Evolutionary conservation across 2,113 vertebrate species (phyloP).

Genomic region (Tychaedon coryphoeus): DNA sequence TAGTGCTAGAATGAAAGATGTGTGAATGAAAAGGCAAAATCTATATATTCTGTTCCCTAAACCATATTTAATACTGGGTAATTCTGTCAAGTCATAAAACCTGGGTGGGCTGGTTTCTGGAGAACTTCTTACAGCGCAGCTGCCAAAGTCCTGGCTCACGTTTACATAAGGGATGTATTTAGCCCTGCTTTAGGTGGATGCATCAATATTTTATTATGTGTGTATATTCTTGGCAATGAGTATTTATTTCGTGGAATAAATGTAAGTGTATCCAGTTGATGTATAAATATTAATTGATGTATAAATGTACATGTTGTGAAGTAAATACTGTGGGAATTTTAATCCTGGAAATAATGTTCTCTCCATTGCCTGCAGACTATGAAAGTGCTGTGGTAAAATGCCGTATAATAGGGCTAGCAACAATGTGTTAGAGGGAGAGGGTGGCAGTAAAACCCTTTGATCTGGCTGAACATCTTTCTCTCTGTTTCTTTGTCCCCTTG

Average conservation of each 20-base stretch:
- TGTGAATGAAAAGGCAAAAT: not conserved
- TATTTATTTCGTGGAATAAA: not conserved
- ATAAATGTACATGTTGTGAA: not conserved
- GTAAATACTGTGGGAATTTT: not conserved
- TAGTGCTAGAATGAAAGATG: not conserved
- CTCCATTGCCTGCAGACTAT: not conserved
- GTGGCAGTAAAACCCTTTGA: not conserved
- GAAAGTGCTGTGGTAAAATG: not conserved
- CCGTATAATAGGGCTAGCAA: not conserved
- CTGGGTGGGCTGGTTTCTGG: conserved; percentile 66
- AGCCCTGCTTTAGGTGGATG: not conserved
- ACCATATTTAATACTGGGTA: not conserved
- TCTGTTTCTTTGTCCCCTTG: not conserved
- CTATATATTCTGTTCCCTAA: not conserved
- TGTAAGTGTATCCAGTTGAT: not conserved
- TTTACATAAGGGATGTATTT: conserved; percentile 10
- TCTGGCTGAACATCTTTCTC: not conserved
- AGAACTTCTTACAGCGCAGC: conserved; percentile 18
- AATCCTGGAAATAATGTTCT: not conserved
- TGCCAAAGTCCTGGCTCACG: conserved; percentile 1
- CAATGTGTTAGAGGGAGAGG: not conserved
- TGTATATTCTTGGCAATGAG: not conserved
- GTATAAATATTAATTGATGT: not conserved
- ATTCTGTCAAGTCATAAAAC: conserved; percentile 59
- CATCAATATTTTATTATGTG: not conserved